Base-by-base conservation (phyloP, 2,113 vertebrate genomes). In the Nycticryphes semicollaris region DNA sequence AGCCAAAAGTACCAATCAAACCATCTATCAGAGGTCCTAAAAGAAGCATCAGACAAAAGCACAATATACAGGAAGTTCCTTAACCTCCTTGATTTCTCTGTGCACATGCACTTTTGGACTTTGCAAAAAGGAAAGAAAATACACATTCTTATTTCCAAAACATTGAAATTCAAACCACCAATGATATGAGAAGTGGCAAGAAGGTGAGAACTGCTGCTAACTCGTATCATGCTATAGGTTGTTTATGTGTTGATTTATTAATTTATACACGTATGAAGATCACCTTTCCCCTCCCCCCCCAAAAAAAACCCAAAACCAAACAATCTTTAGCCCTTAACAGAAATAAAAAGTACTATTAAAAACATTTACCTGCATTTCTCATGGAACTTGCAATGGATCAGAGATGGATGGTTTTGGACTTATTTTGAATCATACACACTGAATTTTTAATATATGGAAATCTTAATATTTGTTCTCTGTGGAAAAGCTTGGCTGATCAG, bases 401-500 rank as follows among this genome's bases (percentile, higher is more conserved):
- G 53, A 70, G 18, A 47, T 48, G 3, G 39, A 33, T 74, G 7
- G 4, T 6, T 92, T 76, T 60, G 9, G 83, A 53, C 37, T 64
- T n/a, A 60, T 27, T 92, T 69, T 90, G 54, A 66, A 86, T 89
- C 74, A 62, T n/a, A 74, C 14, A n/a, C 5, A 2, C 30, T 63
- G 22, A 74, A 74, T 77, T 73, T 96, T 90, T 88, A 86, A 88
- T 66, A 57, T 35, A 86, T 62, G 45, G 63, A 94, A 92, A 84
- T 66, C 7, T 86, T 83, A 86, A 70, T 86, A 70, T 92, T 84
- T 94, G 12, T 7, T 90, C 57, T 88, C 83, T 77, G 39, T 72
- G 43, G 53, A 83, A 84, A 76, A 92, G 41, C 28, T 80, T 86
- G 59, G n/a, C n/a, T 86, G 54, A 92, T 88, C 50, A 89, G 68